Evolutionary conservation across 2,113 vertebrate genomes (phyloP), one percentile per base, ranked within the genome.

Genomic region (Isichthys henryi): DNA sequence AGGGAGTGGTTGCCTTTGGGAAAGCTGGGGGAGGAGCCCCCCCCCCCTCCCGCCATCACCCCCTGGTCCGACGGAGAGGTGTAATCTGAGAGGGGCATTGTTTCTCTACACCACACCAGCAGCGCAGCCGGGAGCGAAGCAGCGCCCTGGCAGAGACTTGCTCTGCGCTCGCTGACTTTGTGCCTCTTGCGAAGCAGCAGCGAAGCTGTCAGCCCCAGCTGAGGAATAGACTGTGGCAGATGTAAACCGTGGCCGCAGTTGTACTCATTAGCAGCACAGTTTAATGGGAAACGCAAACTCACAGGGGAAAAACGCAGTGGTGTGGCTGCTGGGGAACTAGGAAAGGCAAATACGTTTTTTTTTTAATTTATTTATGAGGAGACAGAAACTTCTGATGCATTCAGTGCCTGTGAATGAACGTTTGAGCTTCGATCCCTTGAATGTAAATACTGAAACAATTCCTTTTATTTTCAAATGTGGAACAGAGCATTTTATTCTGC

Each of bases 1-100:
- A 87, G 88, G 91, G 92, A 93, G 70, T 66, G 89, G 86, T 90
- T 92, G 94, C 95, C 94, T 95, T 95, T 94, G 91, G 94, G 92
- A 92, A 77, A 87, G 89, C 88, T 35, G 77, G 77, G 70, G 89
- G 88, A 70, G 86, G 90, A 91, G 66, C 35, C 89, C 87, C 87
- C 83, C 80, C 46, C 89, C 88, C n/a, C n/a, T n/a, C 80, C 80
- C 13, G 5, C 43, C 49, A 17, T 88, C 70, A 21, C 58, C 80
- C 83, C 82, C 86, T 62, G 87, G 87, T 88, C 89, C 91, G 88
- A 91, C 91, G 91, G 90, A 90, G 90, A 92, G 91, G 91, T 92
- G 93, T 92, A 93, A 93, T 92, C 92, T 88, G 89, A 90, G 92
- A 90, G 91, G 89, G 86, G 91, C 94, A 94, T 93, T 93, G 93